Conservation (phyloP, 92 coral and sea anemone species). For the Muricea muricata region DNA sequence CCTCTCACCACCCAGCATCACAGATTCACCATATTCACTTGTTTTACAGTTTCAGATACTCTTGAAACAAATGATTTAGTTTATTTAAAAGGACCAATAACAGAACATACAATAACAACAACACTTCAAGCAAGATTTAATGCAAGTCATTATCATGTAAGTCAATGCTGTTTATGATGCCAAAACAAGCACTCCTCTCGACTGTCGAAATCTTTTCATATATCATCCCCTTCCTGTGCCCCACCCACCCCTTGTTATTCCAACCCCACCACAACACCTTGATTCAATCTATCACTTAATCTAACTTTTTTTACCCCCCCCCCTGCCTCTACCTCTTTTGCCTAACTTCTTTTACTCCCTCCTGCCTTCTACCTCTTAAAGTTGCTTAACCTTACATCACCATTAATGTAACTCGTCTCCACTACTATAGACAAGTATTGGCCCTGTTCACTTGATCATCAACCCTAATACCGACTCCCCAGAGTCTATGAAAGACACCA, state of each 20-base stretch:
- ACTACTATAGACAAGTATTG: conserved; percentile 69
- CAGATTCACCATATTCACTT: background rate
- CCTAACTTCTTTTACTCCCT: background rate
- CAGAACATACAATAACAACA: conserved; percentile 76
- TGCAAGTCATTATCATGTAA: conserved; percentile 69
- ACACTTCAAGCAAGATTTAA: conserved; percentile 69
- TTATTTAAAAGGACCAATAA: conserved; percentile 76
- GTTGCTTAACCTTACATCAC: too few relatives aligned
- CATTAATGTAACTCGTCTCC: background rate
- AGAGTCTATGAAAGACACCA: conserved; percentile 38
- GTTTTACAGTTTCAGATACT: background rate
- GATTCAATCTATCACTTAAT: too few relatives aligned
- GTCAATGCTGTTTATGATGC: conserved; percentile 26
- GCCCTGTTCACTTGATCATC: conserved; percentile 74
- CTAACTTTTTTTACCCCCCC: background rate
- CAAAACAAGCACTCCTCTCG: background rate
- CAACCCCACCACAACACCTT: background rate
- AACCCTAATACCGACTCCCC: conserved; percentile 68
- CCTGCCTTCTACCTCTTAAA: too few relatives aligned
- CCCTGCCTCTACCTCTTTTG: background rate
- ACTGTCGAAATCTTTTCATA: too few relatives aligned
- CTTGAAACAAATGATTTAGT: conserved; percentile 71
- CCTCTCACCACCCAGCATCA: too few relatives aligned
- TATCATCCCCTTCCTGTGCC: too few relatives aligned
- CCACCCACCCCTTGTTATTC: background rate